Conservation (phyloP, 2,797 vertebrate species). For the Sphenopsis melanotis region DNA sequence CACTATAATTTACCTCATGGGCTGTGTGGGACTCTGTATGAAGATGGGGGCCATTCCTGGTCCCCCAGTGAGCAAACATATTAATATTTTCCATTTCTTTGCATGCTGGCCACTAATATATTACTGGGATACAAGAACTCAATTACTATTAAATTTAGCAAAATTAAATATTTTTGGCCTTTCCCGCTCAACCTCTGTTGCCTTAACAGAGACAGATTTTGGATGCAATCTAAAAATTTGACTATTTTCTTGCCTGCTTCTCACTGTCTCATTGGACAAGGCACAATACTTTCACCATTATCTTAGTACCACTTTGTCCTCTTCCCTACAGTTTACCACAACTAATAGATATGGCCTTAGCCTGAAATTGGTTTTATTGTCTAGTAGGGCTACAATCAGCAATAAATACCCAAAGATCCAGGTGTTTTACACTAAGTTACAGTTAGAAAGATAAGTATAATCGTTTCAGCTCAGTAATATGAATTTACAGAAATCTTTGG, state of each 20-base stretch:
- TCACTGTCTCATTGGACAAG: background rate
- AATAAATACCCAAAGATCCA: background rate
- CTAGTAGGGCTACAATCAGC: background rate
- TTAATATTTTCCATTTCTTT: background rate
- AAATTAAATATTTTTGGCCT: background rate
- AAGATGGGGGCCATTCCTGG: background rate
- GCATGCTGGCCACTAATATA: background rate
- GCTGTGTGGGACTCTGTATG: background rate
- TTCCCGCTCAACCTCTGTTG: rapidly evolving
- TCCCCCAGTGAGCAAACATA: background rate
- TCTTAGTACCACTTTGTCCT: background rate
- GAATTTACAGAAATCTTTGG: conserved; percentile 28
- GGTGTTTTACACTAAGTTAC: background rate
- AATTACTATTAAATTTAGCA: background rate
- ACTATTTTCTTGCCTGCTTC: background rate
- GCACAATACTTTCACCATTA: background rate
- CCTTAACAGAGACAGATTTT: background rate
- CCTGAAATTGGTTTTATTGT: background rate
- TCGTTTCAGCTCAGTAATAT: background rate
- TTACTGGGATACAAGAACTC: background rate
- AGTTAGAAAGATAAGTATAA: background rate
- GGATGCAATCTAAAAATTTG: background rate
- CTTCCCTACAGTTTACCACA: background rate
- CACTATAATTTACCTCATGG: background rate
- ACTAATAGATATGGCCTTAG: background rate